These are phyloP conservation scores for Drosophila barbarae DNA, from an alignment of 2,888 invertebrate genomes.

Conservation along the genomic window DNA sequence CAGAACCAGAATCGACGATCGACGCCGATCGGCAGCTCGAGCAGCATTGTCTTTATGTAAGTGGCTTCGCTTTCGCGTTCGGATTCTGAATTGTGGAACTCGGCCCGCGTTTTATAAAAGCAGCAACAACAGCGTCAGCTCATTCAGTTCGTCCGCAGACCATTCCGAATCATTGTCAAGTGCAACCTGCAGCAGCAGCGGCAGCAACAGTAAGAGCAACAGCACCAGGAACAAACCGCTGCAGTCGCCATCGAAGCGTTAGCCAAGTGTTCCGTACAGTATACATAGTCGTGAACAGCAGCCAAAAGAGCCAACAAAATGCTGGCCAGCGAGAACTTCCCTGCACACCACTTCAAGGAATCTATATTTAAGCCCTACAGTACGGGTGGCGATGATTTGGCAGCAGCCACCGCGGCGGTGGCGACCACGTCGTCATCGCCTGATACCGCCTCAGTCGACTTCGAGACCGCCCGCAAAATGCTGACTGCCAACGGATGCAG, in stretches of 20 bases:
- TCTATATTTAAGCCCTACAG: conserved; percentile 75
- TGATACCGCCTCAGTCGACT: conserved; percentile 55
- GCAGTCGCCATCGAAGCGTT: conserved; percentile 18
- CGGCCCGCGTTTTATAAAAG: conserved; percentile 73
- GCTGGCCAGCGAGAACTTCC: conserved; percentile 76
- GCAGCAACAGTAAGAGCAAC: conserved; percentile 12
- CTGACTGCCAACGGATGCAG: conserved; percentile 37
- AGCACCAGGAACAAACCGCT: conserved; percentile 24
- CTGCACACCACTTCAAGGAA: conserved; percentile 67
- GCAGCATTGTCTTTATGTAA: conserved; percentile 40
- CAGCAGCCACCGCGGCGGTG: conserved; percentile 39
- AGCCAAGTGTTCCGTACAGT: conserved; percentile 25
- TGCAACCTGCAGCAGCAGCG: conserved; percentile 46
- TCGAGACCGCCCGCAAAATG: conserved; percentile 51
- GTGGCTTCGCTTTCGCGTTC: conserved; percentile 26
- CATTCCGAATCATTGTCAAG: conserved; percentile 67
- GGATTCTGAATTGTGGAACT: conserved; percentile 47
- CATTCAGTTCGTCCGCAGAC: conserved; percentile 66
- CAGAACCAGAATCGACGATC: conserved; percentile 17
- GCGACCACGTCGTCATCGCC: conserved; percentile 56
- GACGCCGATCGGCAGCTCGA: conserved; percentile 18
- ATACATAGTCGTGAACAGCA: conserved; percentile 18
- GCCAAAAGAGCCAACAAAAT: conserved; percentile 55
- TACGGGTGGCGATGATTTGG: conserved; percentile 61
- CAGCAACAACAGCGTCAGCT: conserved; percentile 59